phyloP scores from a whole-genome alignment of 2,888 invertebrate species.

The Lasioglossum oenotherae region DNA sequence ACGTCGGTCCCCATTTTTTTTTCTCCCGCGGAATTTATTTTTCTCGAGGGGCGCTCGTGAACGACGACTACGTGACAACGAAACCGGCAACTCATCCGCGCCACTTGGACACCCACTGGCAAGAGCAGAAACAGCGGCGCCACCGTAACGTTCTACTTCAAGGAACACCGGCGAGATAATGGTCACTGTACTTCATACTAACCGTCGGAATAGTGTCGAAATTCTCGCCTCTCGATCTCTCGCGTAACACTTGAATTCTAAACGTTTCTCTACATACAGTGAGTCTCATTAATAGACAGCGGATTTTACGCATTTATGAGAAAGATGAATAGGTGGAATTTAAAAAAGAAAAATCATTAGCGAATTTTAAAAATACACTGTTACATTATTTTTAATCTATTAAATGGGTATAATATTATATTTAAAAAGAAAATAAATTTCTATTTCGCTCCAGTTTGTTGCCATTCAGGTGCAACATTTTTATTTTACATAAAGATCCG shows the following conservation, averaged over 20 bases:
- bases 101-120: not conserved
- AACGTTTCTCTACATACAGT: no score
- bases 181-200: not conserved
- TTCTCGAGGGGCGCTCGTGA: slow-evolving; percentile 50
- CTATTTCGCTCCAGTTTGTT: no score
- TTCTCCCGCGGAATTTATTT: slow-evolving; percentile 58
- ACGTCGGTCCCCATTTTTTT: slow-evolving; percentile 38
- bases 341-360: no score
- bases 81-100: slow-evolving; percentile 33
- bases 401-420: no score
- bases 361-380: no score
- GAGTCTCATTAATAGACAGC: no score
- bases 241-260: not conserved
- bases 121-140: not conserved
- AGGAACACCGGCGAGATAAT: not conserved
- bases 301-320: no score
- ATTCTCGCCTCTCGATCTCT: not conserved
- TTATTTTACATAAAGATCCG: no score
- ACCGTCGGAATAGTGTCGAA: not conserved
- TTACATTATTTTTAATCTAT: no score
- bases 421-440: no score
- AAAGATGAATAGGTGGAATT: no score
- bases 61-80: slow-evolving; percentile 49
- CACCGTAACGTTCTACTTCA: slow-evolving; percentile 18
- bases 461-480: no score